Percentiles rank a stretch among this genome's conserved stretches.
These are phyloP conservation scores for Euzetes globulus DNA, from an alignment of 2,888 invertebrate genomes.

Conservation along the genomic window DNA sequence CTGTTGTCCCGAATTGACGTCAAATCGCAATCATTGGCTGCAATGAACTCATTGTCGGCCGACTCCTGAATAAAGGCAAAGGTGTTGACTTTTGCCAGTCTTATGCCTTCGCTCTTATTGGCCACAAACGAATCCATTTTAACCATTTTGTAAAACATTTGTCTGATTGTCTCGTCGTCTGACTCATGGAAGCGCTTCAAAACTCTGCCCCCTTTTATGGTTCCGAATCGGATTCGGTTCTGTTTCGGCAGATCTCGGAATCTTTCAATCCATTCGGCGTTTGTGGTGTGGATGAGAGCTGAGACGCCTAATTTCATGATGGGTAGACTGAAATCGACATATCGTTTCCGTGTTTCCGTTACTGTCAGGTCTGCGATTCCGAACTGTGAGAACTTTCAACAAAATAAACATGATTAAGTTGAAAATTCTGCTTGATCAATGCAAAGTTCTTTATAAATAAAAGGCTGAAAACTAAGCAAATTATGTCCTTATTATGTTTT, in stretches of 20 bases:
- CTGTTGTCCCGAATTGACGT: neutral
- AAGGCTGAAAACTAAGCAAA: no score
- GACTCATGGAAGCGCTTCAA: neutral
- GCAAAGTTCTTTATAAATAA: no score
- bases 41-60: slow-evolving; percentile 26
- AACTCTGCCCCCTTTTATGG: neutral
- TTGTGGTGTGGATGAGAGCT: slow-evolving; percentile 25
- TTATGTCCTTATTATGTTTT: no score
- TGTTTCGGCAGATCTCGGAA: slow-evolving; percentile 28
- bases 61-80: slow-evolving; percentile 34
- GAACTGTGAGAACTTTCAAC: slow-evolving; percentile 24
- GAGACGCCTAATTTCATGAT: slow-evolving; percentile 31
- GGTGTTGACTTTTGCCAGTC: neutral
- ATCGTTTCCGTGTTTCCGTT: slow-evolving; percentile 24
- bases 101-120: slow-evolving; percentile 18
- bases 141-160: slow-evolving; percentile 24
- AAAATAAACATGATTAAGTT: no score
- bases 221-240: slow-evolving; percentile 6
- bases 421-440: no score
- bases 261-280: neutral
- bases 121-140: slow-evolving; percentile 9
- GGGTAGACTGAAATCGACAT: slow-evolving; percentile 25
- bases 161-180: neutral
- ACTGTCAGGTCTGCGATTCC: slow-evolving; percentile 33
- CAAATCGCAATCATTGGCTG: slow-evolving; percentile 32